Base-by-base conservation (phyloP, 2,113 vertebrate species). In the Stictonetta naevosa region DNA sequence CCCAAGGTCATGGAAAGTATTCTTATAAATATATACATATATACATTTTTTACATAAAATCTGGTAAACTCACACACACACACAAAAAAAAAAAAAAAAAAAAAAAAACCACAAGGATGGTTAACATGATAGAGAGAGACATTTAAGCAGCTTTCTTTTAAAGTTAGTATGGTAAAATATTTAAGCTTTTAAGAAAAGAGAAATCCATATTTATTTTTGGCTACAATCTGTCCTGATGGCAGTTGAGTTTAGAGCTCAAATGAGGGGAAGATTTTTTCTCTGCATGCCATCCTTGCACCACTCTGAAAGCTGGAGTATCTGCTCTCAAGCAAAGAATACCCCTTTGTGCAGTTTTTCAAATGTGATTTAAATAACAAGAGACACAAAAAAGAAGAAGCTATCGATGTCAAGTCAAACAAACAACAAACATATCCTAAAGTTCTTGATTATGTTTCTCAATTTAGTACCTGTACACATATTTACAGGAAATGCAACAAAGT, bases 401-500 rank as follows among this genome's bases (percentile, higher is more conserved):
- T 92, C 55, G 66, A 31, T 62, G 64, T 77, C 71, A 84, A 38
- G 38, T 78, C 6, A 76, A 82, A 78, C 36, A 86, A 92, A 68
- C 72, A 28, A 1, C 16, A 75, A 83, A 78, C 6, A 12, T 34
- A 34, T 87, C 50, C 86, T 79, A 46, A 95, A 88, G 38, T 76
- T 63, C 81, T 87, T 86, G 62, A 76, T 89, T 84, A 59, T 78
- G 86, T 94, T 79, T 81, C 78, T 92, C 1, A 3, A 53, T 67
- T 89, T 68, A 48, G 44, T 86, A 88, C 36, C 29, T 96, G 40
- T 40, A 68, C 66, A 42, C 5, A 73, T 25, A 94, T 67, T 95
- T 92, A 87, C 85, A 55, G 72, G 60, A 95, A 91, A 66, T 87
- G 46, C 55, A 95, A 86, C 59, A 83, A 96, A 94, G 29, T 69